These are phyloP conservation scores for Beroe forskalii DNA, from an alignment of 37 sponge, comb jelly and placozoan species.

Conservation along the genomic window DNA sequence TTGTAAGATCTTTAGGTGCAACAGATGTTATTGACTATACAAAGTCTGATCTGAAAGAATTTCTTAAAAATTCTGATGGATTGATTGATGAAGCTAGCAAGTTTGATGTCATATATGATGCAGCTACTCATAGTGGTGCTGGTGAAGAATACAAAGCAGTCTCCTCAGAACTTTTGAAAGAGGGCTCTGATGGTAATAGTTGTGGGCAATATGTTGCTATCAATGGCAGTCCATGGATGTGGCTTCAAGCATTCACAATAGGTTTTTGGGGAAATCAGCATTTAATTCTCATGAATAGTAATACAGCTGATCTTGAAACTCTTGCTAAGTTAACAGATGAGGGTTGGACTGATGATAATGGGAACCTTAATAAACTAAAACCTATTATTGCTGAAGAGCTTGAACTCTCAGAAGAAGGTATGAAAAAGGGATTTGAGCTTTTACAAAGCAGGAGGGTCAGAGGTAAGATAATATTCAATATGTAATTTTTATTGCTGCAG, in stretches of 20 bases:
- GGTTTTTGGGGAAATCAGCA: slow-evolving; percentile 8
- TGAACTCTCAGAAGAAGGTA: neutral
- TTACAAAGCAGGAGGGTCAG: slow-evolving; percentile 21
- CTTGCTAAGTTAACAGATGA: slow-evolving; percentile 14
- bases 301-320: neutral
- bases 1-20: slow-evolving; percentile 30
- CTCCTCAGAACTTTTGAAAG: neutral
- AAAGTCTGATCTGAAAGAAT: neutral
- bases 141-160: slow-evolving; percentile 34
- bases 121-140: slow-evolving; percentile 35
- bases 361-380: neutral
- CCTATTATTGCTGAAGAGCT: slow-evolving; percentile 13
- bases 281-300: neutral
- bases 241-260: slow-evolving; percentile 14
- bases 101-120: slow-evolving; percentile 63
- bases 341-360: neutral
- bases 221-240: neutral
- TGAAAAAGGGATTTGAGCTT: slow-evolving; percentile 7
- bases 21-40: slow-evolving; percentile 61
- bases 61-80: neutral
- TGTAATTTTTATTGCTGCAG: no score
- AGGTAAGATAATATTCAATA: slow-evolving; percentile 38
- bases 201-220: slow-evolving; percentile 54
- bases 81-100: neutral
- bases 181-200: neutral